Conservation (phyloP, 2,113 vertebrate species). For the Australoheros scitulus region DNA sequence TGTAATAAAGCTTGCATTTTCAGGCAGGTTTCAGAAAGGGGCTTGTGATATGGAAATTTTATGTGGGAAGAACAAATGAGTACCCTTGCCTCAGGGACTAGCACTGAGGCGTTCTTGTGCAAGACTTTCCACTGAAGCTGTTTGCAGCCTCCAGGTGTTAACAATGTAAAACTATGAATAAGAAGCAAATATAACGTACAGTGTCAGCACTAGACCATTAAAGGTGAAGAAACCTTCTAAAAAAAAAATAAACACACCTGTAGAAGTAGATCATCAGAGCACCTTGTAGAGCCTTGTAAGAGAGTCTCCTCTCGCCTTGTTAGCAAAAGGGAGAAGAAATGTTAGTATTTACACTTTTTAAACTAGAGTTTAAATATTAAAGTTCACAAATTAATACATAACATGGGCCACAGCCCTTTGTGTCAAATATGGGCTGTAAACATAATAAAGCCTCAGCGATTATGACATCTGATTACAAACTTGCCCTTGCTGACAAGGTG, state of each 20-base stretch:
- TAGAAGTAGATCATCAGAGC: conserved; percentile 98
- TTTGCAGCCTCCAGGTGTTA: not conserved
- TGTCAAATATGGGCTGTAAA: not conserved
- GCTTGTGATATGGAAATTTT: conserved; percentile 9
- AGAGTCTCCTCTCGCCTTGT: conserved; percentile 71
- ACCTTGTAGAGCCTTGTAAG: conserved; percentile 83
- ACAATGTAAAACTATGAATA: not conserved
- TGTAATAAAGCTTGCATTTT: conserved; percentile 15
- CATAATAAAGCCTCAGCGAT: not conserved
- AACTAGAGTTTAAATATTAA: not conserved
- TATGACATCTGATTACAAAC: not conserved
- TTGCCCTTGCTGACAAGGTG: conserved; percentile 93
- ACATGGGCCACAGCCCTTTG: not conserved
- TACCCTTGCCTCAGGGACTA: not conserved
- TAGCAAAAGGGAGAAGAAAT: not conserved
- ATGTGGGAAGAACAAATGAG: conserved; percentile 13
- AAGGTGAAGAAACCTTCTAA: not conserved
- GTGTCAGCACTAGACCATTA: not conserved
- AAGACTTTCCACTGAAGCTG: not conserved
- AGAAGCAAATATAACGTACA: conserved; percentile 5
- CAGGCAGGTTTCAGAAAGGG: not conserved
- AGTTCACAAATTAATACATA: not conserved
- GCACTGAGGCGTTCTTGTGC: conserved; percentile 7
- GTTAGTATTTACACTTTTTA: not conserved
- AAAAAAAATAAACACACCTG: conserved; percentile 80